These are phyloP conservation scores for Physocephala rufipes DNA, from an alignment of 2,888 invertebrate species.

Conservation along the genomic window DNA sequence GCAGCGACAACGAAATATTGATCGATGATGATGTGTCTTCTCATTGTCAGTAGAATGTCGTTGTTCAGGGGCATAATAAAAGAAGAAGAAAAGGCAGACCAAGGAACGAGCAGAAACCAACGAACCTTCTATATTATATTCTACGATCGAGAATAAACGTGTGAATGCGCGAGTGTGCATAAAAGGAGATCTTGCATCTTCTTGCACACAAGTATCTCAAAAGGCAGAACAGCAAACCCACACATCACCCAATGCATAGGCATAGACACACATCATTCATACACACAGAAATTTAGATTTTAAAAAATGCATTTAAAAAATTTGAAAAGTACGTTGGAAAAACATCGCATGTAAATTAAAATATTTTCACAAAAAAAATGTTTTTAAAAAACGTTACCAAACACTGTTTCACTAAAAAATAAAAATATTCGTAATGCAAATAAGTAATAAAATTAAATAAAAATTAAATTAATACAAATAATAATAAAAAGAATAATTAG, in stretches of 20 bases:
- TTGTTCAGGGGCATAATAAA: not conserved
- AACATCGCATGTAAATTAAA: slow-evolving; percentile 9
- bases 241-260: too few species aligned
- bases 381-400: too few species aligned
- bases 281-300: too few species aligned
- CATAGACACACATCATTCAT: too few species aligned
- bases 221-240: not conserved
- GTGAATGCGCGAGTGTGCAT: not conserved
- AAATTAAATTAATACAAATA: slow-evolving; percentile 26
- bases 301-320: too few species aligned
- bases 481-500: slow-evolving; percentile 35
- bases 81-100: not conserved
- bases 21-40: not conserved
- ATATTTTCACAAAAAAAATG: too few species aligned
- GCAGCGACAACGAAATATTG: slow-evolving; percentile 54
- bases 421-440: slow-evolving; percentile 38
- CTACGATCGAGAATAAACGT: too few species aligned
- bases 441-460: slow-evolving; percentile 28
- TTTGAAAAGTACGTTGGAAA: not conserved
- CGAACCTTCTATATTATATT: too few species aligned
- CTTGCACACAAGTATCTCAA: not conserved
- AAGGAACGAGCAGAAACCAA: not conserved
- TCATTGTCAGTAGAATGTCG: slow-evolving; percentile 16
- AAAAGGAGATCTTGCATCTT: not conserved
- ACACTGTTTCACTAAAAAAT: not conserved